phyloP scores from a whole-genome alignment of 2,113 vertebrate species.

The Rhizomys pruinosus region DNA sequence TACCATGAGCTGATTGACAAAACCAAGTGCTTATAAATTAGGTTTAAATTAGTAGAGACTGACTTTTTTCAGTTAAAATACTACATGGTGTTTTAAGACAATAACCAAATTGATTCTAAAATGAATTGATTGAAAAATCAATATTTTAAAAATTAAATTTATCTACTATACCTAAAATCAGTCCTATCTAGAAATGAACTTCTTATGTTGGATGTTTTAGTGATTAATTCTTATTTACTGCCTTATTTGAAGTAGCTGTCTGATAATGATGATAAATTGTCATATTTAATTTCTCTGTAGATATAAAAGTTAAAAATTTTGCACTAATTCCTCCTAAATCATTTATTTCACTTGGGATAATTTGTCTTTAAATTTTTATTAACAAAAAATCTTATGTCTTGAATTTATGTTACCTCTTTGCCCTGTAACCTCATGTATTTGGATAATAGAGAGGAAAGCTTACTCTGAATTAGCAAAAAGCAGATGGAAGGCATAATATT shows the following conservation, averaged over 20 bases:
- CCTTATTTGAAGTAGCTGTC: neutral
- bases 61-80: neutral
- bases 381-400: slow-evolving; percentile 13
- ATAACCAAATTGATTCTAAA: slow-evolving; percentile 30
- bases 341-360: slow-evolving; percentile 44
- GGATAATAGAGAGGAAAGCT: neutral
- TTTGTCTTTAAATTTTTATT: slow-evolving; percentile 15
- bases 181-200: neutral
- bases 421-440: slow-evolving; percentile 21
- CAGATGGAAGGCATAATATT: neutral
- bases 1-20: neutral
- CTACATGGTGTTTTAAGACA: neutral
- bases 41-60: neutral
- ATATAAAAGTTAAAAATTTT: slow-evolving; percentile 29
- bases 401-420: neutral
- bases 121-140: neutral
- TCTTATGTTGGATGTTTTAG: slow-evolving; percentile 3
- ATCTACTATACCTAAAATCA: neutral
- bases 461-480: neutral
- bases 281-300: neutral
- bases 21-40: slow-evolving; percentile 24
- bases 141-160: neutral
- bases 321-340: slow-evolving; percentile 25
- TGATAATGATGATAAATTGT: neutral
- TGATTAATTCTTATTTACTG: slow-evolving; percentile 6